Evolutionary conservation across 2,113 vertebrate genomes (phyloP).

Genomic region (Pelusios castaneus): DNA sequence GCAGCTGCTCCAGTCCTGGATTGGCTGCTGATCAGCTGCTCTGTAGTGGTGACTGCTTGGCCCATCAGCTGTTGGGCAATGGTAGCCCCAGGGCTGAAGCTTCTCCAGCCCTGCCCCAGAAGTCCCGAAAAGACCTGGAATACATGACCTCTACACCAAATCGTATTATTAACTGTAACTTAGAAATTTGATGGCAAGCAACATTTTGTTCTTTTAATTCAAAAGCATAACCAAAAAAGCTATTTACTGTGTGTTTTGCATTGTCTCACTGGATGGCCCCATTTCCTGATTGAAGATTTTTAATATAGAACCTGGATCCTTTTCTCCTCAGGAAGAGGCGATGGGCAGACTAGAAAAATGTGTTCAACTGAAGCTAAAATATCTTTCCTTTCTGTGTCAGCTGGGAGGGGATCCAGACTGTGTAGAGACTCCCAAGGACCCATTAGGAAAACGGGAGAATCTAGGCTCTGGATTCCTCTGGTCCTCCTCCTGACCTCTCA

Average conservation of each 20-base stretch:
- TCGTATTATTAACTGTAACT: background rate
- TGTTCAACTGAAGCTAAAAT: background rate
- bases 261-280: background rate
- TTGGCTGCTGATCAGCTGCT: too few species aligned
- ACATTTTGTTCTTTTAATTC: background rate
- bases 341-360: background rate
- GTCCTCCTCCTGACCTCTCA: too few species aligned
- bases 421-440: background rate
- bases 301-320: background rate
- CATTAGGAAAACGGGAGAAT: too few species aligned
- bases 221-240: accelerated
- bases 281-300: background rate
- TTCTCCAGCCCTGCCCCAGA: too few species aligned
- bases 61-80: too few species aligned
- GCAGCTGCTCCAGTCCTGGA: too few species aligned
- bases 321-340: background rate
- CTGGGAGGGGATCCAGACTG: accelerated
- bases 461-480: too few species aligned
- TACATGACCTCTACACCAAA: too few species aligned
- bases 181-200: background rate
- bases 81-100: too few species aligned
- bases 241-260: background rate
- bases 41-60: too few species aligned
- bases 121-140: too few species aligned
- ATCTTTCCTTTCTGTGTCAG: background rate